A percentile compares a stretch with the other conserved stretches of the same genome.
Conservation (phyloP, 2,888 invertebrate genomes). For the Drosophila neoperkinsi region DNA sequence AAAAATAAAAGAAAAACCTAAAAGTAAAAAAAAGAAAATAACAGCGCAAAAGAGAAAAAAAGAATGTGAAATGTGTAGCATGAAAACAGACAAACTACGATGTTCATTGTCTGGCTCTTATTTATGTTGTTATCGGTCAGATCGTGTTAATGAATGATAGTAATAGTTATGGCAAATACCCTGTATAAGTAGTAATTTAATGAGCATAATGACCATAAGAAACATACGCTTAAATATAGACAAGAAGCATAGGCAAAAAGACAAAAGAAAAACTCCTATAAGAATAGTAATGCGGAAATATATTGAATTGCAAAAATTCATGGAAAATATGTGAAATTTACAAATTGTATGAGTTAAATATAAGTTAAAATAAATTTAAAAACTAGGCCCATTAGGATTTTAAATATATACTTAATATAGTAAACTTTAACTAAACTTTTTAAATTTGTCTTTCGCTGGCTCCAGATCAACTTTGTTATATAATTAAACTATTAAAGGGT, state of each 20-base stretch:
- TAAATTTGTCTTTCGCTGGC: background rate
- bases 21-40: constrained; percentile 2
- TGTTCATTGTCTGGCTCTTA: constrained; percentile 73
- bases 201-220: background rate
- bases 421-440: too few relatives aligned
- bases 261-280: background rate
- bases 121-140: constrained; percentile 66
- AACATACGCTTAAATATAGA: background rate
- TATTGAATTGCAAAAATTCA: background rate
- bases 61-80: constrained; percentile 56
- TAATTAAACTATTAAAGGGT: background rate
- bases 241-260: background rate
- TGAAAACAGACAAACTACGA: constrained; percentile 56
- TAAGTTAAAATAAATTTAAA: background rate
- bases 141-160: constrained; percentile 62
- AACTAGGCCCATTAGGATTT: background rate
- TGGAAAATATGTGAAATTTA: background rate
- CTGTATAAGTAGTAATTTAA: background rate
- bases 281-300: too few relatives aligned
- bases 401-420: background rate
- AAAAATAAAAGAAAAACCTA: background rate
- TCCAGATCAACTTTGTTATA: background rate
- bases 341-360: background rate
- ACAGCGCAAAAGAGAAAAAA: constrained; percentile 12
- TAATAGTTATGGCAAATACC: constrained; percentile 51